Base-by-base conservation (phyloP, 2,113 vertebrate species). In the Azemiops feae region DNA sequence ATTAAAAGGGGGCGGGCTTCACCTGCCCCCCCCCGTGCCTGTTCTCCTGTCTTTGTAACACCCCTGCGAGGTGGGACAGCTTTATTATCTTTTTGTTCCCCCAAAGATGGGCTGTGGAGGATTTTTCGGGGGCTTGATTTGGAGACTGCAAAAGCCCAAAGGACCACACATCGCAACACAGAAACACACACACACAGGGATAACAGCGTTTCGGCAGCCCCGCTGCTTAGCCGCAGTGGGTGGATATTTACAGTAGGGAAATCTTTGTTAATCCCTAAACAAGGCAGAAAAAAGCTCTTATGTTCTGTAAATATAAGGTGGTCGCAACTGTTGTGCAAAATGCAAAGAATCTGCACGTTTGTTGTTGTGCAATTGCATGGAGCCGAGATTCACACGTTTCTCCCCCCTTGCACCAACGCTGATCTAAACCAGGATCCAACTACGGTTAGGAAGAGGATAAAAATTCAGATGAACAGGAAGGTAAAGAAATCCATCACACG, bases 261-360 rank as follows among this genome's bases (percentile, higher is more conserved):
- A 85, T 86, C 74, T 93, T 47, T 74, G 91, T 47, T 91, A 89
- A 94, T 95, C 93, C 94, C 0, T 0, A 88, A 81, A 92, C 74
- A 93, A 92, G 94, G 91, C 23, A 95, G 93, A 86, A 92, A 94
- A 91, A 60, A 91, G 53, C 3, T 1, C 8, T 0, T 88, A 64
- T 89, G 93, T 91, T 91, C 50, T 34, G 5, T 30, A 93, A 96
- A 94, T 18, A 45, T 0, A 1, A 0, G 12, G 88, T 57, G 53
- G 47, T 50, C 91, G 55, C 92, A 45, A 50, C 87, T 87, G 93
- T 39, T 89, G 2, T 0, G 4, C 92, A 89, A 91, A 91, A 0
- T 0, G 23, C 87, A 45, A 69, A 88, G 60, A 25, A 60, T n/a
- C 2, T 91, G 54, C 54, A 58, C 95, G 74, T 47, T 53, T 88